Evolutionary conservation across 2,797 vertebrate genomes (phyloP), one percentile per base, ranked within the genome.

Genomic region (Crotalus adamanteus): DNA sequence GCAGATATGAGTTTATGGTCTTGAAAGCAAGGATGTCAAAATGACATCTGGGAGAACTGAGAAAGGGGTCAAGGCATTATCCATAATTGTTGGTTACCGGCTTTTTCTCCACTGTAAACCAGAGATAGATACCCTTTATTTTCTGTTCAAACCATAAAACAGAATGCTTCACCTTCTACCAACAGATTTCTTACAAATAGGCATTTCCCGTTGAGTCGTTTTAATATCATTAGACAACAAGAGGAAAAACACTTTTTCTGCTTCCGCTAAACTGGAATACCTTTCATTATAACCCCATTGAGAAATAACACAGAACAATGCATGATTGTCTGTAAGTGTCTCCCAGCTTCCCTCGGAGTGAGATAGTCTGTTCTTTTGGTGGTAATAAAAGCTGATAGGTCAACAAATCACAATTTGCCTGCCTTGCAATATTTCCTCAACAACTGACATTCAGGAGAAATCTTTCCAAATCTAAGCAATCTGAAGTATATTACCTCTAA

Each of bases 311-410:
- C 89, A 90, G 87, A 61, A 65, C 91, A 25, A 83, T 1, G 3
- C 0, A 60, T 90, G 9, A 92, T 93, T 0, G 91, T 20, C 65
- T 60, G 87, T 31, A 91, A 93, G 53, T 86, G 0, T 1, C 51
- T 91, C 93, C 55, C 87, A 56, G 69, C 42, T 65, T 87, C 78
- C 86, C 55, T 1, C 0, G 16, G 47, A 86, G 42, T 57, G 91
- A 92, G 85, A 91, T 88, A 95, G 91, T 90, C 89, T 90, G 92
- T 18, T 59, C 86, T 60, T 16, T 86, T 53, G 91, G 20, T 86
- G 13, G 42, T 26, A 86, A 92, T 28, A 89, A 86, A 94, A 94
- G 55, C 56, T 26, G 91, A 51, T 53, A 73, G 42, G 87, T 95
- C 86, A 93, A 87, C 86, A 65, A 91, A 56, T 53, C 53, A 12